Conservation (phyloP, 1,140 invertebrate species). For the Lethrus apterus region DNA sequence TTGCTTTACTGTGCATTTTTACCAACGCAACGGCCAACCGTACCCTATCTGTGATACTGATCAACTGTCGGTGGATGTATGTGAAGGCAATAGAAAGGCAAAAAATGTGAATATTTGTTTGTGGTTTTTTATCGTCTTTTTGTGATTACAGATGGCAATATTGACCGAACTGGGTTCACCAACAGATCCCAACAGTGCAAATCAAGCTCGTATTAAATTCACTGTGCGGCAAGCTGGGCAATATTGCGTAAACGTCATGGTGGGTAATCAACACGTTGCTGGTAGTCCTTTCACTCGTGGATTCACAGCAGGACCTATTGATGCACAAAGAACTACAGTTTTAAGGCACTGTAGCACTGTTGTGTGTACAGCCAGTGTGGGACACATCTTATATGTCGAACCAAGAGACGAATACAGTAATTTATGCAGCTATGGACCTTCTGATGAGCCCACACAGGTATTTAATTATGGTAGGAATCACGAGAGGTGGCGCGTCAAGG, state of each 20-base stretch:
- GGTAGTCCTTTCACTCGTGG: slow-evolving; percentile 56
- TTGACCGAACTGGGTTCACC: slow-evolving; percentile 82
- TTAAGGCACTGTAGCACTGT: slow-evolving; percentile 81
- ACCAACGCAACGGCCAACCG: slow-evolving; percentile 83
- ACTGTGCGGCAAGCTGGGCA: slow-evolving; percentile 82
- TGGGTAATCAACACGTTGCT: slow-evolving; percentile 57
- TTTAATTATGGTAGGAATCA: too few relatives aligned
- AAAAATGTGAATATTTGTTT: neutral
- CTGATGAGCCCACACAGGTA: slow-evolving; percentile 60
- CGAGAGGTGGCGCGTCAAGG: too few relatives aligned
- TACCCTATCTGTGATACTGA: slow-evolving; percentile 90
- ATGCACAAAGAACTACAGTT: slow-evolving; percentile 77
- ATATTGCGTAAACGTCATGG: slow-evolving; percentile 78
- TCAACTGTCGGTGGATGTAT: slow-evolving; percentile 77
- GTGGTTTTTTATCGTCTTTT: too few relatives aligned
- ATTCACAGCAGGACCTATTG: slow-evolving; percentile 64
- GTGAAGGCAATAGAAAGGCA: slow-evolving; percentile 73
- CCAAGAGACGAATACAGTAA: slow-evolving; percentile 86
- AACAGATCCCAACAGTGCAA: slow-evolving; percentile 70
- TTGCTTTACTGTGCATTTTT: slow-evolving; percentile 84
- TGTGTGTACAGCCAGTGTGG: slow-evolving; percentile 68
- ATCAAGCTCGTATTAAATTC: slow-evolving; percentile 82
- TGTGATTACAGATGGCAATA: slow-evolving; percentile 58
- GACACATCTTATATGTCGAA: slow-evolving; percentile 77
- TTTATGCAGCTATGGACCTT: slow-evolving; percentile 58